These are phyloP conservation scores for Austrofundulus limnaeus DNA, from an alignment of 2,113 vertebrate genomes.

Conservation along the genomic window DNA sequence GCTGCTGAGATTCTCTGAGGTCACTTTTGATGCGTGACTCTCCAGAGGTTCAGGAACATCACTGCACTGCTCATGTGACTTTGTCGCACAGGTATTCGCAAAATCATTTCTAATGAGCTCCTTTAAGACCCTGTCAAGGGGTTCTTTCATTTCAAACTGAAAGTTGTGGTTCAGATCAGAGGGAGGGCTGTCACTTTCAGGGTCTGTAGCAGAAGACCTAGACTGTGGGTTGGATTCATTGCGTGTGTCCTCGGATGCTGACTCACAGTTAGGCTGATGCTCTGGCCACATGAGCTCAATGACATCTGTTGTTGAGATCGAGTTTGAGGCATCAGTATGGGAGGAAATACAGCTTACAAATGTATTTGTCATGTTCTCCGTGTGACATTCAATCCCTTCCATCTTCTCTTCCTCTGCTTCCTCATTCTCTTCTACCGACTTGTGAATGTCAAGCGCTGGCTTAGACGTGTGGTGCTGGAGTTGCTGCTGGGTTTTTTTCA, in stretches of 20 bases:
- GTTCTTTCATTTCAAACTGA: conserved; percentile 80
- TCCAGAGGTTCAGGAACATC: background rate
- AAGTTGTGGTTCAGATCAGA: conserved; percentile 56
- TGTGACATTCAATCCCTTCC: conserved; percentile 8
- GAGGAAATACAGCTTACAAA: conserved; percentile 15
- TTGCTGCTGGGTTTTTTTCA: conserved; percentile 34
- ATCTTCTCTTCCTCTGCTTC: conserved; percentile 16
- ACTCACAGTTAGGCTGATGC: conserved; percentile 22
- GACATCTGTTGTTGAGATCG: conserved; percentile 25
- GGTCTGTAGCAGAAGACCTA: background rate
- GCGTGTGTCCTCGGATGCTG: conserved; percentile 5
- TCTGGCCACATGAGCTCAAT: background rate
- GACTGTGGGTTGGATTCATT: conserved; percentile 15
- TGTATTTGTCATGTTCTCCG: conserved; percentile 21
- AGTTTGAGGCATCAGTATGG: conserved; percentile 29
- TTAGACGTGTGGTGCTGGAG: conserved; percentile 12
- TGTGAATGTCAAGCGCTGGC: conserved; percentile 23
- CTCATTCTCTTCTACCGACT: conserved; percentile 14
- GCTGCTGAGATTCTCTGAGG: conserved; percentile 16
- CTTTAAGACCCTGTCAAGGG: conserved; percentile 84
- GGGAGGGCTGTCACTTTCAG: background rate
- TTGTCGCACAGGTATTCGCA: background rate
- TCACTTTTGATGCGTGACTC: background rate
- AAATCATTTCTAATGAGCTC: conserved; percentile 75
- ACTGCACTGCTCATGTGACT: conserved; percentile 11